A percentile compares a stretch with the other conserved stretches of the same genome.
Conservation (phyloP, 2,113 vertebrate genomes). For the Microtus richardsoni region DNA sequence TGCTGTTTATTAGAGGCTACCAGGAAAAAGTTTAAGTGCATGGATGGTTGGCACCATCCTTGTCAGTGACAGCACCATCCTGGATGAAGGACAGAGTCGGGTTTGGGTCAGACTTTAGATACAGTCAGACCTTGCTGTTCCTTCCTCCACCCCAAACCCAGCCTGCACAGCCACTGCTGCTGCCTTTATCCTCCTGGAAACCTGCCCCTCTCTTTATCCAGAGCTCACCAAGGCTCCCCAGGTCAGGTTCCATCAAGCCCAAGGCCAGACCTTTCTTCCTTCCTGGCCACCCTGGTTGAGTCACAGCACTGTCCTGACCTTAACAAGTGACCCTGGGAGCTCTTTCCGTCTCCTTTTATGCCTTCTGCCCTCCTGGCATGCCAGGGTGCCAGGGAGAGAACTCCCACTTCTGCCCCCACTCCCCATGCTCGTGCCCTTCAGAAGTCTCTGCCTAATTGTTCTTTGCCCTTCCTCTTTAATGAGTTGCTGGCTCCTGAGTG, state of each 20-base stretch:
- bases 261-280: neutral
- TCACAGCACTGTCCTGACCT: neutral
- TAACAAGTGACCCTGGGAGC: neutral
- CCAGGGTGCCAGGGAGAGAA: neutral
- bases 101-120: neutral
- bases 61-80: neutral
- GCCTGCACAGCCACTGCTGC: fast-evolving
- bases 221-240: neutral
- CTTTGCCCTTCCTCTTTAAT: slow-evolving; percentile 71
- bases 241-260: neutral
- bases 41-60: neutral
- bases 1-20: neutral
- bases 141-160: neutral
- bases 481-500: slow-evolving; percentile 64
- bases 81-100: neutral
- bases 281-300: neutral
- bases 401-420: neutral
- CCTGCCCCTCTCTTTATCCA: neutral
- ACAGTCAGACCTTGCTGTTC: neutral
- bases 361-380: neutral
- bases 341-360: neutral
- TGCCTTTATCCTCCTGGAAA: neutral
- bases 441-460: slow-evolving; percentile 67
- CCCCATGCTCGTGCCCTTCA: slow-evolving; percentile 38
- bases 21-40: neutral